These are phyloP conservation scores for Neoarius graeffei DNA, from an alignment of 2,113 vertebrate genomes.

Conservation along the genomic window DNA sequence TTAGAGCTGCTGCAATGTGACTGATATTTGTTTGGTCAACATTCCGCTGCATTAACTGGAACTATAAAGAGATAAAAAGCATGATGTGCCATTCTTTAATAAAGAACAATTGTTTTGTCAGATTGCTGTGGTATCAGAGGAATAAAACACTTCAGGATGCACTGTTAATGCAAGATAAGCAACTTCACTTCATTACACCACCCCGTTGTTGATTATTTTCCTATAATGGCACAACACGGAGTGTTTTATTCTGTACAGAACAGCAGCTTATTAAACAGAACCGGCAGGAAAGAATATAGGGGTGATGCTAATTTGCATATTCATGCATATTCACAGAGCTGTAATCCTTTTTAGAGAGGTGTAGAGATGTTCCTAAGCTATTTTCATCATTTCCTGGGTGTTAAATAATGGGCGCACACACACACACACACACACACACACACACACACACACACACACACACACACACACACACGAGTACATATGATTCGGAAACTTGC, in stretches of 20 bases:
- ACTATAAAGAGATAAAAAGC: no score
- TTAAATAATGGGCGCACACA: background rate
- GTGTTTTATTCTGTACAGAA: background rate
- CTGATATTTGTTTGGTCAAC: no score
- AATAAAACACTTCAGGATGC: background rate
- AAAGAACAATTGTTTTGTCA: no score
- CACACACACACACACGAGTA: constrained; percentile 10
- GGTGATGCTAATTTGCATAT: constrained; percentile 5
- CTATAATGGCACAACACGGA: background rate
- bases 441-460: constrained; percentile 10
- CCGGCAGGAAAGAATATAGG: background rate
- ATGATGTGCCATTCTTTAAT: no score
- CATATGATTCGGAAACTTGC: background rate
- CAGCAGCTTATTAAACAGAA: background rate
- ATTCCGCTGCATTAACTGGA: no score
- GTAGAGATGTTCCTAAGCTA: constrained; percentile 1
- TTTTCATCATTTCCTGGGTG: background rate
- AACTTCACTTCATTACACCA: background rate
- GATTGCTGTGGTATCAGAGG: no score
- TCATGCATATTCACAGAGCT: background rate
- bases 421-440: constrained; percentile 14
- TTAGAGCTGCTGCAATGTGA: no score
- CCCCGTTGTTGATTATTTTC: background rate
- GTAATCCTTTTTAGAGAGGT: background rate
- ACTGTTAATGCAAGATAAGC: background rate